These are phyloP conservation scores for Epistrophe grossulariae DNA, from an alignment of 2,888 invertebrate genomes.

Conservation along the genomic window DNA sequence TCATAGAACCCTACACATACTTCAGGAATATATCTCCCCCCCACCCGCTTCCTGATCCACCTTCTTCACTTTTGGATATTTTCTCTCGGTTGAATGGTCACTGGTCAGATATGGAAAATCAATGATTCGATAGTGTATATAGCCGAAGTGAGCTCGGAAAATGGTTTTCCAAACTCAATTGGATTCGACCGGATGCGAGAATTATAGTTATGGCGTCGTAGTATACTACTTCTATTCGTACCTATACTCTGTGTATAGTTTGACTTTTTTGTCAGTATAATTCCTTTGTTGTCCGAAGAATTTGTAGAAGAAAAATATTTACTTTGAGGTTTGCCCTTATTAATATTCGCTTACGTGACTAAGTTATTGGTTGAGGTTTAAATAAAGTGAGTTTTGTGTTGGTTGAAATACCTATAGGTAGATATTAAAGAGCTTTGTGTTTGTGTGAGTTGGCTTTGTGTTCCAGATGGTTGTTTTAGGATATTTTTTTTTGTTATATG, in stretches of 20 bases:
- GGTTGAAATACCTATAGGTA: background rate
- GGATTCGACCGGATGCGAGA: slow-evolving; percentile 39
- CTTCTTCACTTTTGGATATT: background rate
- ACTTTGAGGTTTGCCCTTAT: slow-evolving; percentile 38
- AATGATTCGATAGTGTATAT: slow-evolving; percentile 31
- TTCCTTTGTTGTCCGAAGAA: slow-evolving; percentile 42
- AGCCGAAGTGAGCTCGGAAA: slow-evolving; percentile 5
- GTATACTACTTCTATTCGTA: background rate
- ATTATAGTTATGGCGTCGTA: slow-evolving; percentile 21
- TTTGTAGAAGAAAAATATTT: slow-evolving; percentile 30
- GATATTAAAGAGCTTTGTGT: background rate
- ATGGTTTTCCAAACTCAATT: slow-evolving; percentile 48
- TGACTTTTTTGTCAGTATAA: slow-evolving; percentile 29
- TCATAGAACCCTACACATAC: background rate
- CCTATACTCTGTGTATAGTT: background rate
- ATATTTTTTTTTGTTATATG: background rate
- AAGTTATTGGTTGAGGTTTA: slow-evolving; percentile 41
- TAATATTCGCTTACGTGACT: slow-evolving; percentile 57
- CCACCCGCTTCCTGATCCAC: background rate
- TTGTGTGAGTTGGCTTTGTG: background rate
- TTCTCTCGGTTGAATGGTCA: slow-evolving; percentile 45
- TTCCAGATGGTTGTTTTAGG: slow-evolving; percentile 9
- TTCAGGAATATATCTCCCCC: background rate
- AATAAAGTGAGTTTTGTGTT: slow-evolving; percentile 25
- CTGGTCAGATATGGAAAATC: slow-evolving; percentile 59